Conservation (phyloP, 1,140 invertebrate species). For the Bombus breviceps region DNA sequence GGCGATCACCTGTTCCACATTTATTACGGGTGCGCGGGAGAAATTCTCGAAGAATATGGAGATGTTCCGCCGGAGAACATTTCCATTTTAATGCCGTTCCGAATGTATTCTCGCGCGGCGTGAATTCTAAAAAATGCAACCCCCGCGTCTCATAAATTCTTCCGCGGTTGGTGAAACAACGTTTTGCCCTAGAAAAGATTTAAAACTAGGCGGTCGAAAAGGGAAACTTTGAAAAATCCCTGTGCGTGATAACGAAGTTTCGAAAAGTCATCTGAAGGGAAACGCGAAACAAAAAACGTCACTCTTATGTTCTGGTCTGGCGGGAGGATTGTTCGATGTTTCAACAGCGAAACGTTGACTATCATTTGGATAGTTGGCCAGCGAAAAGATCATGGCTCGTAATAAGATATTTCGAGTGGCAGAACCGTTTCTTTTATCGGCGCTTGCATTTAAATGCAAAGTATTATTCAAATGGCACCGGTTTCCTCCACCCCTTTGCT, state of each 20-base stretch:
- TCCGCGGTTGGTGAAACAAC: background rate
- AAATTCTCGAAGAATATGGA: slow-evolving; percentile 34
- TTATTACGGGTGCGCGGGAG: slow-evolving; percentile 17
- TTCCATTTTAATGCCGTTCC: slow-evolving; percentile 48
- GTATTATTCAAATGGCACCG: slow-evolving; percentile 79
- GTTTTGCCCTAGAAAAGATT: background rate
- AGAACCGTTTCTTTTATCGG: slow-evolving; percentile 79
- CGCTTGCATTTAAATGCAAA: slow-evolving; percentile 80
- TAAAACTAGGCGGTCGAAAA: background rate
- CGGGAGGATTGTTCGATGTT: background rate
- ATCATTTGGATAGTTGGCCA: slow-evolving; percentile 12
- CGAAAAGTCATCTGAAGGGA: background rate
- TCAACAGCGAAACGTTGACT: slow-evolving; percentile 32
- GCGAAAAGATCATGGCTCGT: slow-evolving; percentile 76
- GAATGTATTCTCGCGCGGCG: slow-evolving; percentile 7
- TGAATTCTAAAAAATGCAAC: slow-evolving; percentile 30
- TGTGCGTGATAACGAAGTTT: background rate
- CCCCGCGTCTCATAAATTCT: slow-evolving; percentile 10
- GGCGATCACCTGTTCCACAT: slow-evolving; percentile 40
- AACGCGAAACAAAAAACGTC: background rate
- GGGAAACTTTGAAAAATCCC: background rate
- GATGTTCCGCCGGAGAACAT: slow-evolving; percentile 29
- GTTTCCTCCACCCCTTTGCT: slow-evolving; percentile 37
- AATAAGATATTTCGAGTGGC: slow-evolving; percentile 80
- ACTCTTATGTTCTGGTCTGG: too few species aligned